Evolutionary conservation across 2,113 vertebrate genomes (phyloP), one percentile per base, ranked within the genome.

Genomic region (Carassius gibelio): DNA sequence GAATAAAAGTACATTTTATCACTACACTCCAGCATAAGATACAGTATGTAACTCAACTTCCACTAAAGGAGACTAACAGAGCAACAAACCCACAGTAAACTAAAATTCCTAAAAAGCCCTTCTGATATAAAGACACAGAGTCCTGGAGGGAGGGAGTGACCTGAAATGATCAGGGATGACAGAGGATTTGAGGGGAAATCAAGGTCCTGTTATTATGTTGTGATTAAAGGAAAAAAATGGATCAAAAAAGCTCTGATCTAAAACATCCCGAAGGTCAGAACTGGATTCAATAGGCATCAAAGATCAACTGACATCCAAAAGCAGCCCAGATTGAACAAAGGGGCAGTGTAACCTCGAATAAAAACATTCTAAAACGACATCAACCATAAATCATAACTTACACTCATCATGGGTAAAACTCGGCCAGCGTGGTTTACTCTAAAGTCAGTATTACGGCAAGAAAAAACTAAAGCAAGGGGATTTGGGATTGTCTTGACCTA

Each of bases 141-240:
- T 11, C 26, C 77, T 61, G 21, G 77, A 45, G 21, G 59, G n/a
- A 75, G 42, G 34, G 59, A 64, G 42, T 66, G 79, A 81, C 79
- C 79, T 52, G 15, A 68, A 68, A 81, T 68, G 4, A 11, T 81
- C n/a, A 64, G 45, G n/a, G 79, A 81, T 68, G 30, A 30, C n/a
- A 19, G 48, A 76, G 48, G 76, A 78, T 78, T 42, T 48, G 4
- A 81, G 26, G 61, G 23, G 3, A 68, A 30, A 81, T 66, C 2
- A 17, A 68, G 17, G 26, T 52, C 78, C 23, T 30, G 57, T 62
- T 45, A 66, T 66, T 48, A 42, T 30, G 19, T 68, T 52, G 5
- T 68, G 26, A 81, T 11, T 34, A 68, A 8, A 30, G 17, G 45
- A 81, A 81, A 45, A 30, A 68, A 50, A 30, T 66, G 14, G 23